These are phyloP conservation scores for Mythimna lalbum DNA, from an alignment of 2,888 invertebrate genomes.

Conservation along the genomic window DNA sequence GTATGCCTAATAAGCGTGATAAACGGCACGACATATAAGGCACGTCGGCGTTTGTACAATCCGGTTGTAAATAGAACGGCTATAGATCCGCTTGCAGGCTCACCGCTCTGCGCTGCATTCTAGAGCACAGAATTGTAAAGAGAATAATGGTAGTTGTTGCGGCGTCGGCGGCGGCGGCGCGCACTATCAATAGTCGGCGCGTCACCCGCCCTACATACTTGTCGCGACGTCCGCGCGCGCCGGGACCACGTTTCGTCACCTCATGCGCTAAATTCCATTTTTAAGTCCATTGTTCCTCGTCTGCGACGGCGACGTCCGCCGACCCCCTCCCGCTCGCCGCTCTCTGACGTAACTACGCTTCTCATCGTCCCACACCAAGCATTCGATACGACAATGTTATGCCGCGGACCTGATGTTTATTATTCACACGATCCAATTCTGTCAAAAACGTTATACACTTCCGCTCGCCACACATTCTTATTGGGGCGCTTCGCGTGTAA, in stretches of 20 bases:
- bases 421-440: slow-evolving; percentile 84
- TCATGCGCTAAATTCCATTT: slow-evolving; percentile 83
- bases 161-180: slow-evolving; percentile 62
- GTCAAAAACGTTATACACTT: slow-evolving; percentile 78
- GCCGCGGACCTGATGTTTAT: slow-evolving; percentile 78
- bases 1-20: slow-evolving; percentile 51
- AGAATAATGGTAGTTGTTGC: slow-evolving; percentile 65
- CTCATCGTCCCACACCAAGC: slow-evolving; percentile 71
- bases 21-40: slow-evolving; percentile 53
- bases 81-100: slow-evolving; percentile 66
- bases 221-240: slow-evolving; percentile 75
- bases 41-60: slow-evolving; percentile 46
- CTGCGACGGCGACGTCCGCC: slow-evolving; percentile 62
- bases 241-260: slow-evolving; percentile 81
- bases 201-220: slow-evolving; percentile 84
- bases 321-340: slow-evolving; percentile 60
- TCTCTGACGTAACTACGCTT: slow-evolving; percentile 71
- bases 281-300: slow-evolving; percentile 78
- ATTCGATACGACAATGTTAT: slow-evolving; percentile 74
- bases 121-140: slow-evolving; percentile 70
- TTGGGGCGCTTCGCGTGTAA: slow-evolving; percentile 70
- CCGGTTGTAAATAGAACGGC: slow-evolving; percentile 56
- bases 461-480: slow-evolving; percentile 74
- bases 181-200: slow-evolving; percentile 84
- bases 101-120: slow-evolving; percentile 66